Evolutionary conservation across 2,113 vertebrate genomes (phyloP).

Genomic region (Dipodomys stephensi): DNA sequence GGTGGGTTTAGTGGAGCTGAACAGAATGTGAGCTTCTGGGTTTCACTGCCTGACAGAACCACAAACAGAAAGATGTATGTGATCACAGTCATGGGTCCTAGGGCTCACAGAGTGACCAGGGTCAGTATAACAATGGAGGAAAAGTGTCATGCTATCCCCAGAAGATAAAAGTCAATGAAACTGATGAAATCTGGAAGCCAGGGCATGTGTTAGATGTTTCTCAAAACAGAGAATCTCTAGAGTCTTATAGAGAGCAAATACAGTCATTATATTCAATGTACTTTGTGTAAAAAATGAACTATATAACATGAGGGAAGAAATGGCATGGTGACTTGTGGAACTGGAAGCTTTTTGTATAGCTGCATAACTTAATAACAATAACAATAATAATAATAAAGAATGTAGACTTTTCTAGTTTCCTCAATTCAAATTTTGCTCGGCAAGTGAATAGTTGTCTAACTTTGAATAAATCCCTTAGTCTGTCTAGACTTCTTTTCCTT

Average conservation of each 20-base stretch:
- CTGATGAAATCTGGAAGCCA: neutral
- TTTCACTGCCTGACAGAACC: neutral
- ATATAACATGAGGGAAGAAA: too few species aligned
- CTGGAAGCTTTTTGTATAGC: too few species aligned
- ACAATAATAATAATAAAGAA: neutral
- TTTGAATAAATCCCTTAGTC: neutral
- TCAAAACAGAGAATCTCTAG: neutral
- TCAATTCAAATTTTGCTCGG: neutral
- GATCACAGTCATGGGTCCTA: neutral
- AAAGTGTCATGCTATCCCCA: neutral
- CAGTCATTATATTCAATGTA: too few species aligned
- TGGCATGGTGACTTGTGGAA: too few species aligned
- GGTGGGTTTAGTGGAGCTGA: conserved; percentile 70
- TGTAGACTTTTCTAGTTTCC: too few species aligned
- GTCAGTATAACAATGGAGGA: neutral
- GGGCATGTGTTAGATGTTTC: neutral
- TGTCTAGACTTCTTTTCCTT: neutral
- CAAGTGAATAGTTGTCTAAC: neutral
- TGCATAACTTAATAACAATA: too few species aligned
- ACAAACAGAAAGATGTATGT: neutral
- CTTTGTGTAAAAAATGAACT: too few species aligned
- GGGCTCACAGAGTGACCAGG: neutral
- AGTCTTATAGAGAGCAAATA: neutral
- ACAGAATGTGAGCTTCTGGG: conserved; percentile 47
- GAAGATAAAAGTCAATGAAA: neutral